Evolutionary conservation across 2,113 vertebrate genomes (phyloP).

Genomic region (Oryctolagus cuniculus): DNA sequence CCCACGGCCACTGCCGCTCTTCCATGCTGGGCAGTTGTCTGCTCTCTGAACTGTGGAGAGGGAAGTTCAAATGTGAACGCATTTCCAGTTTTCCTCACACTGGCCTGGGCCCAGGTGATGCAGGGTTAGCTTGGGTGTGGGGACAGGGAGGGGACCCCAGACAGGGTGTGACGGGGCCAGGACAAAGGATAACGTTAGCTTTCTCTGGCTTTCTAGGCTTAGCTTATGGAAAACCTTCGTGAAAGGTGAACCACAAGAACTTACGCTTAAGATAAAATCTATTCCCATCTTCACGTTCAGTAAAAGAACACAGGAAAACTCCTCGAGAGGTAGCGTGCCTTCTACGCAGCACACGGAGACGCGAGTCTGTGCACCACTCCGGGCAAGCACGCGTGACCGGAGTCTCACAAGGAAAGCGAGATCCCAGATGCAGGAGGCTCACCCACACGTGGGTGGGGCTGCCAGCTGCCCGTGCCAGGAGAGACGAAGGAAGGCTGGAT

Average conservation of each 20-base stretch:
- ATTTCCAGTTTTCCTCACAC: not conserved
- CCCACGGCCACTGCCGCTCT: too few species aligned
- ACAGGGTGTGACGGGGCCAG: not conserved
- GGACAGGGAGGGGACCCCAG: not conserved
- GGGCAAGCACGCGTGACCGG: not conserved
- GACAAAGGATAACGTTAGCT: not conserved
- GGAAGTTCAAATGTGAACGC: not conserved
- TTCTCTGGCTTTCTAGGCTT: not conserved
- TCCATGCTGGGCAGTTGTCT: not conserved
- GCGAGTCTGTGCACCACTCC: not conserved
- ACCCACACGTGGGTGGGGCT: not conserved
- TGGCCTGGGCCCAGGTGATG: too few species aligned
- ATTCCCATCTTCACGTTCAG: not conserved
- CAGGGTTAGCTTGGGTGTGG: not conserved
- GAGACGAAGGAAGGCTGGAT: not conserved
- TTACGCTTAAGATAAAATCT: not conserved
- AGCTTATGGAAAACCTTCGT: not conserved
- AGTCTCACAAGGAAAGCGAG: not conserved
- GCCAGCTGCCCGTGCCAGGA: not conserved
- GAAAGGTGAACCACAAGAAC: not conserved
- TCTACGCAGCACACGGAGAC: too few species aligned
- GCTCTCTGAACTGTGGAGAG: not conserved
- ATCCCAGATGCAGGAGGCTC: not conserved
- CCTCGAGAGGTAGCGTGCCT: not conserved
- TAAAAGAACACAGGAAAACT: not conserved